These are phyloP conservation scores for Xylophagus ater DNA, from an alignment of 2,888 invertebrate species.

Conservation along the genomic window DNA sequence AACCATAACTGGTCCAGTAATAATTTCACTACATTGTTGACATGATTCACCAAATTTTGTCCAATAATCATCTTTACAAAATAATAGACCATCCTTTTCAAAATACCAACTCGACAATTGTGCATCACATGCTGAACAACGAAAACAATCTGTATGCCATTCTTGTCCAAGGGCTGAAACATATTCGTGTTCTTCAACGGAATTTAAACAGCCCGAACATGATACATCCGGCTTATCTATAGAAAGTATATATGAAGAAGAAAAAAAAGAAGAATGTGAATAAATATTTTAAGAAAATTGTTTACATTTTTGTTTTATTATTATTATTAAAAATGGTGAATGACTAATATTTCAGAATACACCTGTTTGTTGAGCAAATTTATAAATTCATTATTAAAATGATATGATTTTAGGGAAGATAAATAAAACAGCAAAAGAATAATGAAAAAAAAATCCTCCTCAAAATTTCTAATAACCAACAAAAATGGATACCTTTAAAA, in stretches of 20 bases:
- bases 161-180: constrained; percentile 71
- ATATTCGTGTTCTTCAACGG: constrained; percentile 51
- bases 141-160: constrained; percentile 86
- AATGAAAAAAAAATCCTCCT: too few species aligned
- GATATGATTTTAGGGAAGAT: too few species aligned
- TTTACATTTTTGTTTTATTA: too few species aligned
- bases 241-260: neutral
- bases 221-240: constrained; percentile 14
- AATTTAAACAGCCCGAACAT: constrained; percentile 29
- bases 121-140: constrained; percentile 84
- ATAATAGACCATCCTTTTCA: constrained; percentile 79
- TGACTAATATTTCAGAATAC: too few species aligned
- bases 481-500: too few species aligned
- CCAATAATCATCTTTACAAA: constrained; percentile 85
- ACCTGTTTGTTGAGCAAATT: too few species aligned
- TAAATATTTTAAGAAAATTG: too few species aligned
- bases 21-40: constrained; percentile 61
- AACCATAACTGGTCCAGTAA: constrained; percentile 82
- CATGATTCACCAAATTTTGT: constrained; percentile 78
- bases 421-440: too few species aligned
- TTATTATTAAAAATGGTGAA: too few species aligned
- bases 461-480: too few species aligned
- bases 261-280: neutral
- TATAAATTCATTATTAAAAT: too few species aligned
- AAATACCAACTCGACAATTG: constrained; percentile 84